These are phyloP conservation scores for Myopa testacea DNA, from an alignment of 2,888 invertebrate genomes.

Conservation along the genomic window DNA sequence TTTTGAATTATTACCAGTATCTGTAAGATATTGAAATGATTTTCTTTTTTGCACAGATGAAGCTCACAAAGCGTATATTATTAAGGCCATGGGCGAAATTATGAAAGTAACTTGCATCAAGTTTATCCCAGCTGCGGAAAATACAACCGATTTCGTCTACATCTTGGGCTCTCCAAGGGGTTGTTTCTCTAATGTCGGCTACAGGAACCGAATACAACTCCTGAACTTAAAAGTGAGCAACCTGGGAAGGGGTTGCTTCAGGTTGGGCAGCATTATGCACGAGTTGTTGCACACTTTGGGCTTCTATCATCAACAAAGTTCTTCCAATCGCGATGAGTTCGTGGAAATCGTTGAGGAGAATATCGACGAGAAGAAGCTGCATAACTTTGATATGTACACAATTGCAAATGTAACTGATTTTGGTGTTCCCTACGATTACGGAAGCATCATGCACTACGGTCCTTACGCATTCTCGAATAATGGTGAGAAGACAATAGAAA, in stretches of 20 bases:
- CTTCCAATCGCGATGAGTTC: constrained; percentile 78
- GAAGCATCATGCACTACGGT: constrained; percentile 84
- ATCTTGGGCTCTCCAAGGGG: constrained; percentile 68
- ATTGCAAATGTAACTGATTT: constrained; percentile 71
- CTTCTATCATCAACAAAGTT: constrained; percentile 83
- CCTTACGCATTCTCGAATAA: constrained; percentile 78
- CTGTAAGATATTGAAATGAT: no score
- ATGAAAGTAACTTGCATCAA: constrained; percentile 79
- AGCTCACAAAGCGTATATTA: constrained; percentile 69
- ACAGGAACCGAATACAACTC: constrained; percentile 65
- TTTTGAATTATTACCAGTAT: no score
- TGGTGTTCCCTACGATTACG: constrained; percentile 79
- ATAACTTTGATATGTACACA: constrained; percentile 77
- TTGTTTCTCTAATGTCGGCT: constrained; percentile 82
- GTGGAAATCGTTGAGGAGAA: constrained; percentile 71
- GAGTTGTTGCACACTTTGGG: constrained; percentile 82
- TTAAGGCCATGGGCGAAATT: constrained; percentile 77
- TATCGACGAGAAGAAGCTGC: constrained; percentile 71
- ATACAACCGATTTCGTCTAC: constrained; percentile 48
- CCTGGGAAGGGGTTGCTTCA: constrained; percentile 59
- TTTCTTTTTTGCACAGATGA: constrained; percentile 51
- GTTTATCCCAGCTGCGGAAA: constrained; percentile 73
- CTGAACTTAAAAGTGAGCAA: constrained; percentile 53
- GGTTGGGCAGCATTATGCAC: constrained; percentile 74
- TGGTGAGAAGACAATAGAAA: constrained; percentile 76